These are phyloP conservation scores for Chroicocephalus ridibundus DNA, from an alignment of 2,113 vertebrate genomes.

Conservation along the genomic window DNA sequence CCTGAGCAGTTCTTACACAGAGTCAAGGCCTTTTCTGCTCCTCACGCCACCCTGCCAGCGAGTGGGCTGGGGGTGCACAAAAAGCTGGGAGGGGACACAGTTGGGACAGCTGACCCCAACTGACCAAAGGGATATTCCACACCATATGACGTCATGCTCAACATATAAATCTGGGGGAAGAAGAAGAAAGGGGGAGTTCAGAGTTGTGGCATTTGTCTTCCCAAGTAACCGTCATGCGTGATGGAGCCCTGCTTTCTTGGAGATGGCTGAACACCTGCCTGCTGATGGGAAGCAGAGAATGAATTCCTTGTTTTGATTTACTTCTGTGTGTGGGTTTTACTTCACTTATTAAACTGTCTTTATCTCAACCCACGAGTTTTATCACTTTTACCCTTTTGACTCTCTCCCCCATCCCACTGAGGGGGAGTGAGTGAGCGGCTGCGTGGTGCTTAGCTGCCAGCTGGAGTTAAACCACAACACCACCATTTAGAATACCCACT, in stretches of 20 bases:
- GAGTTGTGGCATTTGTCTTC: background rate
- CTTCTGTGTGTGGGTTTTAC: background rate
- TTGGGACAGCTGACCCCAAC: background rate
- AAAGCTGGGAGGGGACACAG: background rate
- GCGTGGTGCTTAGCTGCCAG: background rate
- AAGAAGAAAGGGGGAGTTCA: background rate
- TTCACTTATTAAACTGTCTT: background rate
- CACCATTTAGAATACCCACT: background rate
- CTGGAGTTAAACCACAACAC: background rate
- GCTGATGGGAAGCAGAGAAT: background rate
- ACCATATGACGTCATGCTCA: background rate
- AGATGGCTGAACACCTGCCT: background rate
- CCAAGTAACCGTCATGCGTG: background rate
- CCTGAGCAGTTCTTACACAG: background rate
- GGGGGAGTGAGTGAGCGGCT: background rate
- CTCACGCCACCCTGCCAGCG: background rate
- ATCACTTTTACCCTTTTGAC: background rate
- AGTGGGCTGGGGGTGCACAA: background rate
- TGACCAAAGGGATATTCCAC: background rate
- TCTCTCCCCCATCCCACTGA: background rate
- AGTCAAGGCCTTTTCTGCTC: background rate
- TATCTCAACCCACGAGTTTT: background rate
- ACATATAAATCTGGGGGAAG: background rate
- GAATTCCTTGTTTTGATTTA: background rate
- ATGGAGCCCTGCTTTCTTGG: background rate